phyloP scores from a whole-genome alignment of 1,140 invertebrate species.

The Elysia chlorotica region DNA sequence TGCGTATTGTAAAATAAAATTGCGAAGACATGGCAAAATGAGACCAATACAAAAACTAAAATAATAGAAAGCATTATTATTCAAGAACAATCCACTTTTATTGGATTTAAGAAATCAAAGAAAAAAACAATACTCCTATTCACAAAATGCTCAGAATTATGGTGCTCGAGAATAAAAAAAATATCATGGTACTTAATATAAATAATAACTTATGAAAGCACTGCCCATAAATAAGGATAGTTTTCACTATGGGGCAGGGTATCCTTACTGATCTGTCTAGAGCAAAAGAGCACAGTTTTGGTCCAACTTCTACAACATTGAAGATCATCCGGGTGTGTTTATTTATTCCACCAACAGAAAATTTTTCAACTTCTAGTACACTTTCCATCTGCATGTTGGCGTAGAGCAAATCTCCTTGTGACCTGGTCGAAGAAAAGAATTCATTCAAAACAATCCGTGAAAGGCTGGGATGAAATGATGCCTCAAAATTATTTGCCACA shows the following conservation, averaged over 20 bases:
- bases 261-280: constrained; percentile 54
- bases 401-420: no score
- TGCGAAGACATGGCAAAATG: no score
- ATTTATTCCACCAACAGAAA: no score
- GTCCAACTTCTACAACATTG: constrained; percentile 58
- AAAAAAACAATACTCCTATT: neutral
- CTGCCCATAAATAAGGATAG: neutral
- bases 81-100: neutral
- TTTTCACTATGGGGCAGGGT: neutral
- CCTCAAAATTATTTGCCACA: no score
- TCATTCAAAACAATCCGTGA: no score
- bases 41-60: neutral
- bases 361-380: no score
- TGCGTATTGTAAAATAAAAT: no score
- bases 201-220: neutral
- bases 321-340: constrained; percentile 66
- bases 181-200: no score
- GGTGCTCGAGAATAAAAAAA: no score
- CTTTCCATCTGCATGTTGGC: no score
- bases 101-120: neutral
- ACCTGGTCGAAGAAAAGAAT: no score
- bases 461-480: no score
- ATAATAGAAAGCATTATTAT: neutral
- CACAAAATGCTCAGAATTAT: neutral
- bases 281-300: constrained; percentile 62